Evolutionary conservation across 2,113 vertebrate species (phyloP), one percentile per base, ranked within the genome.

Genomic region (Porphyrio hochstetteri): DNA sequence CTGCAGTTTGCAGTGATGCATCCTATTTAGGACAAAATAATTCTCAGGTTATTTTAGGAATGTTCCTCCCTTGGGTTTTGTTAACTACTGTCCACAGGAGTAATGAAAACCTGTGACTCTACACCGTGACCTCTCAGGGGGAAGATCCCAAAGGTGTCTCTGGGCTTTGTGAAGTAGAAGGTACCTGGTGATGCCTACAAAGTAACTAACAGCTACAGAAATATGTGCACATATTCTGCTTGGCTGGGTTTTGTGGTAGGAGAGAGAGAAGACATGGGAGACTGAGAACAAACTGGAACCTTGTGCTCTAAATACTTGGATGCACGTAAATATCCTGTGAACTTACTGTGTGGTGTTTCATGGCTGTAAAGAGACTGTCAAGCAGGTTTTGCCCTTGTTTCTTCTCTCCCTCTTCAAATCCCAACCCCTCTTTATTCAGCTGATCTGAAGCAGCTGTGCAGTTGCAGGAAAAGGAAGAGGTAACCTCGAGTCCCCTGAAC

Each of bases 221-320:
- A 35, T 21, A 3, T 6, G 27, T 17, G 11, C 7, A 5, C n/a
- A 16, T 7, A n/a, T n/a, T n/a, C n/a, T n/a, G 7, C 46, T 36
- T 23, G 40, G 19, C 63, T 86, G 40, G 40, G 0, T 1, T 55
- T 35, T 50, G 18, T 15, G 24, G 4, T 1, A 53, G 53, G 25
- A 83, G 57, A 67, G 33, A 16, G 52, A 2, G 0, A 8, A 36
- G 60, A 17, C 0, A 7, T 6, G n/a, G n/a, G 35, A 65, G 4
- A 5, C 25, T 27, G n/a, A 55, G 61, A 57, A 8, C 7, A 2
- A 92, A 4, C 29, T 38, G 52, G 63, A 18, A 64, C 78, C 53
- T 53, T 57, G 4, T 1, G 7, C 67, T 79, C n/a, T 53, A 46
- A 46, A 10, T 33, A 16, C 23, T 18, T 44, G 52, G 74, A 7